Evolutionary conservation across 2,797 vertebrate species (phyloP), one percentile per base, ranked within the genome.

Genomic region (Chelidonichthys spinosus): DNA sequence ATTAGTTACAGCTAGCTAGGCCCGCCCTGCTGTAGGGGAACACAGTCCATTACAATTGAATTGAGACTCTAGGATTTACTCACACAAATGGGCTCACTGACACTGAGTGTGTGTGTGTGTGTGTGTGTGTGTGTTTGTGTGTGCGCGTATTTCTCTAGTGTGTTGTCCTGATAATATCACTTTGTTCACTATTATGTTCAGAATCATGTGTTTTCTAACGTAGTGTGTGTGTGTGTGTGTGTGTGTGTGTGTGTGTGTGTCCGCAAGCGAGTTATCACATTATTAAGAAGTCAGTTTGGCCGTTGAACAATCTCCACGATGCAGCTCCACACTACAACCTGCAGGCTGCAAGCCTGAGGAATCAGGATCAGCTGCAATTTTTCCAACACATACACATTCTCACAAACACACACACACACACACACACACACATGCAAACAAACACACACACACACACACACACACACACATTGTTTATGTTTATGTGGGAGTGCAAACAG

Each of bases 391-490:
- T 36, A 44, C 47, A 25, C 43, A 63, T 43, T 32, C 63, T 46
- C 60, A 50, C 47, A 53, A 40, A 55, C 60, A 66, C 33, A 71
- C 74, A 67, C 60, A 47, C 62, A 40, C 42, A 65, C 72, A 60
- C 60, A 46, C 58, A 67, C 33, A 63, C 44, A 70, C 69, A 68
- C 58, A 49, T 52, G 37, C 18, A 37, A 6, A 7, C 18, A 37
- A 14, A n/a, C 33, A 37, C 9, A 11, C 11, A 32, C 32, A 35
- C 25, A 14, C 11, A 14, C 25, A 13, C 50, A 14, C 25, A 53
- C 52, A 11, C 50, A 14, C 32, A 17, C 33, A 17, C 8, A 58
- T 81, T 87, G 85, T 88, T 89, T 80, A 76, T 87, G 81, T 88
- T 81, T 60, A 71, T 56, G 62, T 69, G 9, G 11, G 9, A 52